Conservation (phyloP, 2,113 vertebrate species). For the Centropus bengalensis region DNA sequence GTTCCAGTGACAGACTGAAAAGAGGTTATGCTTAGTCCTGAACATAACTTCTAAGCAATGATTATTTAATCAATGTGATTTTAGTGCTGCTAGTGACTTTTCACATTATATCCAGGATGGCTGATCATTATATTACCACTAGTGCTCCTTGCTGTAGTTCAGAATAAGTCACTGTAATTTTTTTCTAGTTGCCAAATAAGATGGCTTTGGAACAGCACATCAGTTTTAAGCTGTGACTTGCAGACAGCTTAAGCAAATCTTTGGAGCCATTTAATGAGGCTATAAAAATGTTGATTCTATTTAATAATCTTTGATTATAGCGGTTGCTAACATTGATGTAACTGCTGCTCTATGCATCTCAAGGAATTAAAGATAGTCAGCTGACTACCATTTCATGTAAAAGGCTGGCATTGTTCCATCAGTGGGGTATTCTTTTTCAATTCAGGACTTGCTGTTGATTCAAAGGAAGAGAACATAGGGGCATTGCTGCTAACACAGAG, state of each 20-base stretch:
- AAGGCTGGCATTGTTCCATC: background rate
- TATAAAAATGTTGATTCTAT: background rate
- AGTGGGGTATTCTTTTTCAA: background rate
- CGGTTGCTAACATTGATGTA: background rate
- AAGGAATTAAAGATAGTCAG: background rate
- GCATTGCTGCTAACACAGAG: background rate
- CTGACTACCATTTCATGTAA: accelerated
- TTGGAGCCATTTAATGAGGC: slow-evolving; percentile 39
- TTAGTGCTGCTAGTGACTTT: background rate
- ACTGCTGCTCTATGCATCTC: background rate
- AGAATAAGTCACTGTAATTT: background rate
- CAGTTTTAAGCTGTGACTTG: background rate
- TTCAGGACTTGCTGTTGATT: background rate
- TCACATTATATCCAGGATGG: background rate
- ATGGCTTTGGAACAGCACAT: background rate
- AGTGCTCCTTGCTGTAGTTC: background rate
- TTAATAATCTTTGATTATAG: background rate
- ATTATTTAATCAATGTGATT: background rate
- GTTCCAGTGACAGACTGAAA: background rate
- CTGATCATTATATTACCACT: background rate
- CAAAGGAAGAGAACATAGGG: background rate
- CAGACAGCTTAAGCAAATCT: slow-evolving; percentile 5
- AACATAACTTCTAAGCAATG: background rate
- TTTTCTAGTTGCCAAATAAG: background rate
- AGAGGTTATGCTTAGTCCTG: background rate